Conservation (phyloP, 2,888 invertebrate genomes). For the Ariolimax columbianus region DNA sequence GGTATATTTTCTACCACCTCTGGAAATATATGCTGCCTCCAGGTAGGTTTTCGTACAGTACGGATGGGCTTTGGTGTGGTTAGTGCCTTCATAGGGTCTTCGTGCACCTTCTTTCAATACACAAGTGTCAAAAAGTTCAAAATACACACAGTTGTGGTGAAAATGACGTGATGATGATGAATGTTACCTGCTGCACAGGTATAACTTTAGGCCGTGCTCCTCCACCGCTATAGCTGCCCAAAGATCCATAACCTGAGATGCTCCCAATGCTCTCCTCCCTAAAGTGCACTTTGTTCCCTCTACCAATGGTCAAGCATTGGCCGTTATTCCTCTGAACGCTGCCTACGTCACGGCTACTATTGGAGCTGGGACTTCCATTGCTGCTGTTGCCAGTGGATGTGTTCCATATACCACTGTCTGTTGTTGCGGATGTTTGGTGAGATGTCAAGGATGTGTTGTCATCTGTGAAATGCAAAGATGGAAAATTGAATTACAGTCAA, state of each 20-base stretch:
- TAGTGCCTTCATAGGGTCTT: no score
- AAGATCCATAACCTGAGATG: constrained; percentile 71
- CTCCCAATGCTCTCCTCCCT: constrained; percentile 67
- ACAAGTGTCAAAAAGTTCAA: no score
- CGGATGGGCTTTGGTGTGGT: no score
- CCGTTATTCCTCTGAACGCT: background rate
- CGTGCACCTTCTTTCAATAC: no score
- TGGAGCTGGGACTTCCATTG: constrained; percentile 14
- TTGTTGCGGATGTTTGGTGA: constrained; percentile 62
- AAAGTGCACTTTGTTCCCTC: constrained; percentile 59
- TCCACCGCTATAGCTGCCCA: constrained; percentile 62
- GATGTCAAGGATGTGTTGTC: constrained; percentile 64
- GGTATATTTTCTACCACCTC: no score
- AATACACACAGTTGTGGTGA: no score
- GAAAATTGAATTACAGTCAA: background rate
- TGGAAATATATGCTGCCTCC: no score
- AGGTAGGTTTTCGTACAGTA: no score
- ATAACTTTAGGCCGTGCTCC: constrained; percentile 66
- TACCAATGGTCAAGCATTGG: constrained; percentile 40
- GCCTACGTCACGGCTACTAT: background rate
- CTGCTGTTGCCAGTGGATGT: constrained; percentile 35
- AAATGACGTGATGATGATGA: no score
- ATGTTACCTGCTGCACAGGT: constrained; percentile 18
- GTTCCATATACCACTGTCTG: constrained; percentile 69
- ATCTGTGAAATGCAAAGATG: constrained; percentile 43